Base-by-base conservation (phyloP, 2,113 vertebrate species). In the Hemichromis elongatus region DNA sequence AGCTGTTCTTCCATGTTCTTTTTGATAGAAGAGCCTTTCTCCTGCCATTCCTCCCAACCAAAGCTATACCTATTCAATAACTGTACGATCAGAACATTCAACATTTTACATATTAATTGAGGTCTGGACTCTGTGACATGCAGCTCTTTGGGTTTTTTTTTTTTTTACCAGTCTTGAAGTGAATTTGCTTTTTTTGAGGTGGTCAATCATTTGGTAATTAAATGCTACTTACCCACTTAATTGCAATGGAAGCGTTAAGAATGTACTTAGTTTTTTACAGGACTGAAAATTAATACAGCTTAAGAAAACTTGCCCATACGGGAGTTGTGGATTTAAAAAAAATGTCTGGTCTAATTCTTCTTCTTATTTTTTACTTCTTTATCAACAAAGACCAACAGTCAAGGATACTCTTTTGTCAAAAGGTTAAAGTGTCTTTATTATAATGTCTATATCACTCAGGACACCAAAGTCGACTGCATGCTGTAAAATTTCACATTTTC, bases 391-490 rank as follows among this genome's bases (percentile, higher is more conserved):
- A 68, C 63, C 2, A 68, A 68, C n/a, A 68, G 35, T 14, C 14
- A 66, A 7, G 37, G n/a, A 42, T 24, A 68, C n/a, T 9, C 7
- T 9, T 9, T 68, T 68, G 63, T 68, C 35, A 68, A 68, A 68
- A 42, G 35, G 35, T 68, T 68, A 68, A 42, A 42, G n/a, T 68
- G 63, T 45, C 13, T 68, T 68, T 68, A 42, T 9, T 68, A 68
- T 42, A 24, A 7, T 68, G 40, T 40, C 35, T 42, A 42, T 40
- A 66, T 66, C 59, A 37, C 59, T 63, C 33, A n/a, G 33, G 30
- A 63, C 30, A 68, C 1, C 0, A 3, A 68, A 68, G 63, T 68
- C 0, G 1, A 26, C n/a, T 24, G 24, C 7, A 70, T 42, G 0
- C 21, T 45, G 5, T 45, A 45, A 70, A 70, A 70, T 45, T 0